These are phyloP conservation scores for Eulemur coronatus DNA, from an alignment of 2,797 vertebrate genomes.

Conservation along the genomic window DNA sequence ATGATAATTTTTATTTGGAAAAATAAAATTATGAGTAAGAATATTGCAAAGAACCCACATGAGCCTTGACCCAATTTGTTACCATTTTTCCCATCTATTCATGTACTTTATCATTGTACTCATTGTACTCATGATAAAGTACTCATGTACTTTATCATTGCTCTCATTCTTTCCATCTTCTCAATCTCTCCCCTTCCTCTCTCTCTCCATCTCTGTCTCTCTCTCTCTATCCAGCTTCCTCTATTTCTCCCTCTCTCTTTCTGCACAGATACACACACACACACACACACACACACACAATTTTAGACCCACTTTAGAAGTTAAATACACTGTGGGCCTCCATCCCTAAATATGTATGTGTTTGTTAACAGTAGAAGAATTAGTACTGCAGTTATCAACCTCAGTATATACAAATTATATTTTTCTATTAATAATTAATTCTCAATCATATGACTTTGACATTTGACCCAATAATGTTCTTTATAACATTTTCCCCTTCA, in stretches of 20 bases:
- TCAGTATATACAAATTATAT: background rate
- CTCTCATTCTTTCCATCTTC: background rate
- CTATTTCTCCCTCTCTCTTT: accelerated
- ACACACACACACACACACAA: background rate
- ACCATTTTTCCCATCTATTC: background rate
- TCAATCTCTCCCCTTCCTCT: background rate
- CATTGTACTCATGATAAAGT: no score
- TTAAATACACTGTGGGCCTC: background rate
- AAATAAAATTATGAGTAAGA: background rate
- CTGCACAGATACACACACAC: background rate
- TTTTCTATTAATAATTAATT: background rate
- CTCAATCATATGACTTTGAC: background rate
- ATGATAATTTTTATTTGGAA: background rate
- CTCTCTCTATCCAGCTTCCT: background rate
- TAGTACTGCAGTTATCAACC: background rate
- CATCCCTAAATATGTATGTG: background rate
- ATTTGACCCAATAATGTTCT: background rate
- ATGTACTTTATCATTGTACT: background rate
- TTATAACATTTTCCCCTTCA: background rate
- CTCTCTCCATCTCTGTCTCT: background rate
- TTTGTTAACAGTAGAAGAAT: background rate
- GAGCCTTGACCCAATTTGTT: background rate
- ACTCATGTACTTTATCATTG: background rate
- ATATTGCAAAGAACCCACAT: background rate
- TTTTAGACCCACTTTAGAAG: background rate